Conservation (phyloP, 2,888 invertebrate genomes). For the Isoperla grammatica region DNA sequence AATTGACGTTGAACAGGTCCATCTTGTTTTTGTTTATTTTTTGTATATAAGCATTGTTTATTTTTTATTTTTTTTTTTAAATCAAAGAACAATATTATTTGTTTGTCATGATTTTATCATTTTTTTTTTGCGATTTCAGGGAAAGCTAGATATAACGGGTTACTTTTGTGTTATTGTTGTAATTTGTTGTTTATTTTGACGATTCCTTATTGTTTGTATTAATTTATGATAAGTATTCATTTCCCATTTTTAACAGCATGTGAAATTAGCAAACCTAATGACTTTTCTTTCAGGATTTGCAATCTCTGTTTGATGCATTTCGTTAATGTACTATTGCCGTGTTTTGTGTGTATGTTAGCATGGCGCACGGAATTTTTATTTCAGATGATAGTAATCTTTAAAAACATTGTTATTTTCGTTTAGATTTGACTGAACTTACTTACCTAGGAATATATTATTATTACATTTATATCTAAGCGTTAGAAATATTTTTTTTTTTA, state of each 20-base stretch:
- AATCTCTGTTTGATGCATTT: not conserved
- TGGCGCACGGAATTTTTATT: not conserved
- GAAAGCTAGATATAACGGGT: not conserved
- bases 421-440: not conserved
- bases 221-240: too few relatives aligned
- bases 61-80: not conserved
- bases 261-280: too few relatives aligned
- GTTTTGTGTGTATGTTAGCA: slow-evolving; percentile 1
- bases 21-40: slow-evolving; percentile 3
- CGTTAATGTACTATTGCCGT: not conserved
- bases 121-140: not conserved
- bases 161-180: not conserved
- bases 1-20: slow-evolving; percentile 16
- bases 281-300: too few relatives aligned
- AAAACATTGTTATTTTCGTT: too few relatives aligned
- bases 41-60: not conserved
- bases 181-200: not conserved
- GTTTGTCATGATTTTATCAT: too few relatives aligned
- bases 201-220: not conserved
- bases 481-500: not conserved
- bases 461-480: not conserved
- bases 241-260: too few relatives aligned
- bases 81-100: not conserved
- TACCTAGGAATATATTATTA: not conserved
- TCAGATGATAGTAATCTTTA: too few relatives aligned